Percentiles rank a stretch among this genome's conserved stretches.
Conservation (phyloP, 2,888 invertebrate genomes). For the Hyposoter dolosus region DNA sequence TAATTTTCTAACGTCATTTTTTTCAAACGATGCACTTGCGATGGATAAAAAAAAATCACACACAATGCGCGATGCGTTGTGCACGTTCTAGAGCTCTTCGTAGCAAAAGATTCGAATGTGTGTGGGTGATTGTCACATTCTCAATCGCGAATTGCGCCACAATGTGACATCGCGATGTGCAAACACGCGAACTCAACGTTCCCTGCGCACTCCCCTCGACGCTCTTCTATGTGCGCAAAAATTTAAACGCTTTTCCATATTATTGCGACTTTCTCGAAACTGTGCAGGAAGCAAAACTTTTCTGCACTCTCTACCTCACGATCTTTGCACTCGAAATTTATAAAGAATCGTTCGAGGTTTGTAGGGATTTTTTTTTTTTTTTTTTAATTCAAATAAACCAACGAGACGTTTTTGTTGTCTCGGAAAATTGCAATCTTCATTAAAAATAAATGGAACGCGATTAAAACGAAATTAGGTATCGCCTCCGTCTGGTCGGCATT, state of each 20-base stretch:
- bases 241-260: not conserved
- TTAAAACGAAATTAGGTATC: not conserved
- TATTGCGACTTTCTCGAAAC: not conserved
- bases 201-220: not conserved
- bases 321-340: not conserved
- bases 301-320: not conserved
- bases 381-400: not conserved
- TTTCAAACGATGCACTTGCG: not conserved
- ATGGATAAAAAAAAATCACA: not conserved
- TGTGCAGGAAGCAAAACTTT: not conserved
- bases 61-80: not conserved
- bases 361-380: not conserved
- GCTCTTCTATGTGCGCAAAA: not conserved
- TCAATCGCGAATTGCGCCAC: slow-evolving; percentile 77
- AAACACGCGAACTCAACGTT: slow-evolving; percentile 26
- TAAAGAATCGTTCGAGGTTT: not conserved
- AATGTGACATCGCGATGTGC: slow-evolving; percentile 75
- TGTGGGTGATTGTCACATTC: slow-evolving; percentile 21
- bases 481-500: not conserved
- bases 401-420: not conserved
- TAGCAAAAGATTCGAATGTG: not conserved
- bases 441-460: not conserved
- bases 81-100: not conserved
- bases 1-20: not conserved
- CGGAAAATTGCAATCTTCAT: not conserved